Evolutionary conservation across 1,140 invertebrate genomes (phyloP), one percentile per base, ranked within the genome.

Genomic region (Dendroctonus valens): DNA sequence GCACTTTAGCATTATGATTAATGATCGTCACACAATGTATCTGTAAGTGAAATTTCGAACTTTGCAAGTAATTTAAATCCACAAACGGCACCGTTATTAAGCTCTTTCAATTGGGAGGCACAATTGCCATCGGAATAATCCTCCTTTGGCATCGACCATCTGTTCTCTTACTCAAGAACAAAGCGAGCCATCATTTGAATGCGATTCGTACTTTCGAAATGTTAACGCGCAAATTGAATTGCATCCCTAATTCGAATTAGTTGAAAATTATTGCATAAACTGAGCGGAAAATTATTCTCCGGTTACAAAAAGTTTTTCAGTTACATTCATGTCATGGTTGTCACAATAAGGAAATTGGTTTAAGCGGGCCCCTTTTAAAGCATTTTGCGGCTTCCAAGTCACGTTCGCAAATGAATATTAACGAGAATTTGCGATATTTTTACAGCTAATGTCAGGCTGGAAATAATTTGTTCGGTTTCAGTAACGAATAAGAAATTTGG

Each of bases 281-380:
- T 40, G 7, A 12, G 15, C 8, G 14, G 46, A 61, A 51, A 52
- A 14, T 61, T 51, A 51, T 48, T 49, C 26, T 1, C 12, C 49
- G 6, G 15, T 54, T 58, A 65, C 14, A 50, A 65, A 64, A 64
- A 61, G 38, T 57, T 64, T 64, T 64, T 64, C 61, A 46, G 51
- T 65, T 65, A 50, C 63, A 58, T 65, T 59, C 41, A 42, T 41
- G 53, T 65, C 63, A 59, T 39, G 54, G 48, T 42, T 59, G 63
- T 65, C 54, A 57, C 48, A 65, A 57, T 65, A 65, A 65, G 53
- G 63, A 65, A 65, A 65, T 65, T 65, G 55, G 63, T 58, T 58
- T 58, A 57, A 42, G 48, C 42, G 55, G 44, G 26, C 42, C 53
- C 63, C 38, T 59, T 65, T 65, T 65, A 64, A 64, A 55, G 39